These are phyloP conservation scores for Taphrorychus bicolor DNA, from an alignment of 2,888 invertebrate species.

Conservation along the genomic window DNA sequence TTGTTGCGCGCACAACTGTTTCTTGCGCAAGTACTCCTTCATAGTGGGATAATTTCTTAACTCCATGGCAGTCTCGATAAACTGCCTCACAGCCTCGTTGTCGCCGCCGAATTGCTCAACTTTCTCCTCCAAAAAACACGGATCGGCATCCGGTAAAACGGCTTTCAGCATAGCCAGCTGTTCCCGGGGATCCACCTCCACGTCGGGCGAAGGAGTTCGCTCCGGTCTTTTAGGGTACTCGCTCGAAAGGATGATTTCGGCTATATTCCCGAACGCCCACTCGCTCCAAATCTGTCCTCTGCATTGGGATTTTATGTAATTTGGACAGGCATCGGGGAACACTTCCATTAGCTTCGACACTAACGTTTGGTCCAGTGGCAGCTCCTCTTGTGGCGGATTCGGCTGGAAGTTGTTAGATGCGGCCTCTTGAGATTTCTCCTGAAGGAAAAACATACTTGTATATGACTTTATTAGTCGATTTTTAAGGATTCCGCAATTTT, in stretches of 20 bases:
- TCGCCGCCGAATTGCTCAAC: conserved; percentile 44
- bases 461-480: too few species aligned
- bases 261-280: conserved; percentile 41
- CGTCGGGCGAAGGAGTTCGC: conserved; percentile 29
- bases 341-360: conserved; percentile 48
- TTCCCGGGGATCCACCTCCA: conserved; percentile 46
- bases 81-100: conserved; percentile 43
- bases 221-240: conserved; percentile 49
- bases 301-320: conserved; percentile 47
- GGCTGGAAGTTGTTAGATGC: too few species aligned
- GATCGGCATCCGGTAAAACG: conserved; percentile 53
- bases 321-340: conserved; percentile 51
- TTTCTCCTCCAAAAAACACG: conserved; percentile 47
- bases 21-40: conserved; percentile 45
- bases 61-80: conserved; percentile 47
- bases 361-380: conserved; percentile 38
- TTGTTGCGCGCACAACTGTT: conserved; percentile 51
- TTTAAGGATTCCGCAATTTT: too few species aligned
- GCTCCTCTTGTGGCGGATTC: not conserved
- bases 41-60: conserved; percentile 49
- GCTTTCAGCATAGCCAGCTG: conserved; percentile 49
- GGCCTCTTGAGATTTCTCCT: too few species aligned
- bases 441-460: too few species aligned
- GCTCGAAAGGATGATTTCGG: conserved; percentile 39
- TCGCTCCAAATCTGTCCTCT: conserved; percentile 39